These are phyloP conservation scores for Acanthosepion lycidas DNA, from an alignment of 2,888 invertebrate species.

Conservation along the genomic window DNA sequence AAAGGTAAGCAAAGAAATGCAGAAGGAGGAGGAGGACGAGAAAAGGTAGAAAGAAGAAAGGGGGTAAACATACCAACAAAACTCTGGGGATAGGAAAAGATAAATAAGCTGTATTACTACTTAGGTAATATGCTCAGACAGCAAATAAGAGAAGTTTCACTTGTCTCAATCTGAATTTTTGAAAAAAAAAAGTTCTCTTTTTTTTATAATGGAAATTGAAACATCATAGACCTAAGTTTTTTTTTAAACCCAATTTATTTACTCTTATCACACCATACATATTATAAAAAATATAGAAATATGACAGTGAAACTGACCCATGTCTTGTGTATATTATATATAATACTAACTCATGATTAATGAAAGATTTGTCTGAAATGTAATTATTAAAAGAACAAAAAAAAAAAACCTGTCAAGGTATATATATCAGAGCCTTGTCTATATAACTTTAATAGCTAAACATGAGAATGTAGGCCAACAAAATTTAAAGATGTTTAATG, in stretches of 20 bases:
- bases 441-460: background rate
- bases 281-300: background rate
- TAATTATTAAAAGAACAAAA: background rate
- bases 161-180: background rate
- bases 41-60: slow-evolving; percentile 50
- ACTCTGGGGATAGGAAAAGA: background rate
- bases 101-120: background rate
- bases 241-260: background rate
- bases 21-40: background rate
- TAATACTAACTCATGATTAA: background rate
- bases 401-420: background rate
- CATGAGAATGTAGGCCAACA: background rate
- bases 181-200: background rate
- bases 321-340: background rate
- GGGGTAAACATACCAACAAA: background rate
- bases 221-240: background rate
- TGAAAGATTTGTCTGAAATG: background rate
- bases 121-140: background rate
- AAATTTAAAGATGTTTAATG: background rate
- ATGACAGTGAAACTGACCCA: background rate
- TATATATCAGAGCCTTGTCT: background rate
- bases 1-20: background rate
- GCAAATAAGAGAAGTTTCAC: background rate
- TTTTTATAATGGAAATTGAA: background rate
- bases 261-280: too few species aligned